Conservation (phyloP, 2,113 vertebrate species). For the Eulacestoma nigropectus region DNA sequence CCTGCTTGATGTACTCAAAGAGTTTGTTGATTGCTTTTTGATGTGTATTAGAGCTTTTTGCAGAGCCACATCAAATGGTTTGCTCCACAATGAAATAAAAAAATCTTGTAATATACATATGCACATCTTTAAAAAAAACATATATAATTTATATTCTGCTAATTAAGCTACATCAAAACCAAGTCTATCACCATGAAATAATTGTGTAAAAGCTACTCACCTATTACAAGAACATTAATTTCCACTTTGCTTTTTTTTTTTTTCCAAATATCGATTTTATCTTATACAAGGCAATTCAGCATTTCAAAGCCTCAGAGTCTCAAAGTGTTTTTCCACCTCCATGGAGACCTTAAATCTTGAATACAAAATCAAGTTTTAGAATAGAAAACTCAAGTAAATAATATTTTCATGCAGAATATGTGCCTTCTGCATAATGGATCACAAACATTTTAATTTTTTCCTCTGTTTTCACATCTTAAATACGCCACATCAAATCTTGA, state of each 20-base stretch:
- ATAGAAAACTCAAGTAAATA: constrained; percentile 34
- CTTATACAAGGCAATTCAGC: constrained; percentile 53
- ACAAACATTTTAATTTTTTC: constrained; percentile 32
- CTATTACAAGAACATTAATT: constrained; percentile 70
- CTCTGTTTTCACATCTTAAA: neutral
- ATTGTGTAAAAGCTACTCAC: constrained; percentile 63
- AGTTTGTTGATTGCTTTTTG: constrained; percentile 79
- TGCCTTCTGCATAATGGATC: constrained; percentile 13
- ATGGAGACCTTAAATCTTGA: constrained; percentile 42
- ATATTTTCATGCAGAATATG: constrained; percentile 16
- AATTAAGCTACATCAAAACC: constrained; percentile 69
- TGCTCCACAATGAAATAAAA: constrained; percentile 66
- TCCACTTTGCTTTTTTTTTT: constrained; percentile 52
- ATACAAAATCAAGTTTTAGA: constrained; percentile 58
- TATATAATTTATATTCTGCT: constrained; percentile 72
- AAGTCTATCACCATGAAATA: constrained; percentile 62
- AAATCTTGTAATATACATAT: constrained; percentile 53
- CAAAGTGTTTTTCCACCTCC: constrained; percentile 45
- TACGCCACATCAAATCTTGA: neutral
- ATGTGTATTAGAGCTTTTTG: constrained; percentile 71
- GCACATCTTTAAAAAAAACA: constrained; percentile 57
- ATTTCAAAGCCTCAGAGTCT: constrained; percentile 43
- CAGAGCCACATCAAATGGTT: constrained; percentile 68
- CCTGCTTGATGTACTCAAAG: constrained; percentile 73
- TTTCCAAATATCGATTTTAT: constrained; percentile 36